Evolutionary conservation across 1,140 invertebrate genomes (phyloP).

Genomic region (Acromyrmex heyeri): DNA sequence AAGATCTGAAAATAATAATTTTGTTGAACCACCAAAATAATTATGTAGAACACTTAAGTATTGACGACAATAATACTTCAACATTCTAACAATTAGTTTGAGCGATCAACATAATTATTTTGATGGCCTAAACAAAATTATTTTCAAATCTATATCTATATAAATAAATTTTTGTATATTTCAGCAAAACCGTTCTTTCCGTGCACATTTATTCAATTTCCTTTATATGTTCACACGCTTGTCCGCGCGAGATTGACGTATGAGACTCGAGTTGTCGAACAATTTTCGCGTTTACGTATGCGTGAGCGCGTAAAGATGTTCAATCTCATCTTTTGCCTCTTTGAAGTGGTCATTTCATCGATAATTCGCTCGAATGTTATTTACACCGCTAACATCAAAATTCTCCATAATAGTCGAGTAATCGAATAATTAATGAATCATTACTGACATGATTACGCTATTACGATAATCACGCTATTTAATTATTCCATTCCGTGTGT

Average conservation of each 20-base stretch:
- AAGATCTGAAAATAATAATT: too few relatives aligned
- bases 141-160: too few relatives aligned
- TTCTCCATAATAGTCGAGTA: neutral
- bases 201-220: neutral
- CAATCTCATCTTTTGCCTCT: neutral
- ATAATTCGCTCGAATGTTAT: neutral
- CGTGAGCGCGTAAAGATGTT: neutral
- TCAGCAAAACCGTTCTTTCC: too few relatives aligned
- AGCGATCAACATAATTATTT: too few relatives aligned
- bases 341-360: neutral
- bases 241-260: neutral
- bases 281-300: neutral
- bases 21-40: too few relatives aligned
- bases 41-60: too few relatives aligned
- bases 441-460: neutral
- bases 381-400: neutral
- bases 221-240: neutral
- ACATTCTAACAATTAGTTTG: too few relatives aligned
- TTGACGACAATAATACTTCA: too few relatives aligned
- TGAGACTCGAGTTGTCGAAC: neutral
- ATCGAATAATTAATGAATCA: slow-evolving; percentile 37
- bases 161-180: too few relatives aligned
- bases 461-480: neutral
- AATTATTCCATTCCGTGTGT: slow-evolving; percentile 26
- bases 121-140: too few relatives aligned